Base-by-base conservation (phyloP, 2,797 vertebrate genomes). In the Phaenicophaeus curvirostris region DNA sequence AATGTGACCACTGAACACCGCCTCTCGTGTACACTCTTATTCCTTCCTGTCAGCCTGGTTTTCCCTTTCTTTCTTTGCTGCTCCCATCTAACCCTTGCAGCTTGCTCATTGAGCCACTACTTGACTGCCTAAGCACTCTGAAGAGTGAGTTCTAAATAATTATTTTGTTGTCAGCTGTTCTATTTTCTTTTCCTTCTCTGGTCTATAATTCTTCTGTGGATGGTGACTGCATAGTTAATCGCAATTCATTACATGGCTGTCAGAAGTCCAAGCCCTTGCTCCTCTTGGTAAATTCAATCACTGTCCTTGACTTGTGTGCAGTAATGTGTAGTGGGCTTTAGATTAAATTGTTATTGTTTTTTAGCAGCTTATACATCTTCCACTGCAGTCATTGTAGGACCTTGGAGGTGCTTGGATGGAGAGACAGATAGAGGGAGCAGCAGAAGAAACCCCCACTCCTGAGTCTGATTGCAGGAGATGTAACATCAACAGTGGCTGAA, bases 341-440 rank as follows among this genome's bases (percentile, higher is more conserved):
- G 62, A 90, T 82, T 55, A 76, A 94, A 80, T 35, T 91, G 37
- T 87, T 86, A 65, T 69, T 91, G 69, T 44, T 92, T 89, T 82
- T 82, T 87, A 95, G 83, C 63, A 88, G 62, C 35, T 82, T 62
- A 33, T 76, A 35, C 13, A 80, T 65, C 59, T 92, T 76, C 75
- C 59, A 66, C 0, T 9, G 17, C n/a, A 86, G 54, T 50, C 54
- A 35, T 27, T 93, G 44, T 15, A 85, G 72, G 54, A 67, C 48
- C 48, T 71, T 16, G 4, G 18, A 30, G 18, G 9, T 2, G 3
- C 13, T 33, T 61, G 55, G n/a, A 7, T 77, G 62, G 62, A 76
- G 28, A 62, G 37, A 20, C 28, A 54, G 20, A n/a, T 21, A 39
- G 35, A 81, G 30, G 12, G 33, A 82, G 33, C 41, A 59, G 54